These are phyloP conservation scores for Linnaemya tessellans DNA, from an alignment of 2,888 invertebrate genomes.

Conservation along the genomic window DNA sequence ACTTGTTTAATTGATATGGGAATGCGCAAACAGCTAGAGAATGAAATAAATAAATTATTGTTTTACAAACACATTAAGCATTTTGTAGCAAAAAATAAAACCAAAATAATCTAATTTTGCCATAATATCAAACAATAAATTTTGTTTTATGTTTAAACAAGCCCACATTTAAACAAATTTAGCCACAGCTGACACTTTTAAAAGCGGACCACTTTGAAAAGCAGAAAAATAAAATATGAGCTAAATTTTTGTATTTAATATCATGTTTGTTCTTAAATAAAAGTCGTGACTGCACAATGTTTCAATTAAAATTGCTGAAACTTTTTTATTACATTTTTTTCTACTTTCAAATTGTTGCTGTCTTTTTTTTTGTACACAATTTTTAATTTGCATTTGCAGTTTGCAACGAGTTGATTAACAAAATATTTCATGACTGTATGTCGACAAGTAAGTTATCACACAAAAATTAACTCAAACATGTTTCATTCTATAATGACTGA, in stretches of 20 bases:
- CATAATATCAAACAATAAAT: slow-evolving; percentile 35
- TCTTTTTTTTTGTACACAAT: neutral
- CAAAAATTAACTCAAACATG: neutral
- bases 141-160: slow-evolving; percentile 12
- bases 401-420: neutral
- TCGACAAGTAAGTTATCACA: neutral
- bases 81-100: slow-evolving; percentile 6
- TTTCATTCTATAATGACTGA: neutral
- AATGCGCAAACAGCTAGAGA: neutral
- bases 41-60: slow-evolving; percentile 18
- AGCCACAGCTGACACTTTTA: neutral
- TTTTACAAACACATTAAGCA: slow-evolving; percentile 42
- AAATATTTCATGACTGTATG: slow-evolving; percentile 5
- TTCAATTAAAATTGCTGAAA: slow-evolving; percentile 44
- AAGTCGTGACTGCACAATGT: slow-evolving; percentile 61
- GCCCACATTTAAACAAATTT: slow-evolving; percentile 19
- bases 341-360: slow-evolving; percentile 24
- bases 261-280: slow-evolving; percentile 17
- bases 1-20: slow-evolving; percentile 22
- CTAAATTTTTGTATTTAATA: slow-evolving; percentile 14
- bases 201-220: neutral
- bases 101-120: slow-evolving; percentile 38
- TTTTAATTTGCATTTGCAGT: slow-evolving; percentile 26
- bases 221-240: neutral
- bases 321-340: slow-evolving; percentile 21